Base-by-base conservation (phyloP, 2,888 invertebrate species). In the Metallyticus violacea region DNA sequence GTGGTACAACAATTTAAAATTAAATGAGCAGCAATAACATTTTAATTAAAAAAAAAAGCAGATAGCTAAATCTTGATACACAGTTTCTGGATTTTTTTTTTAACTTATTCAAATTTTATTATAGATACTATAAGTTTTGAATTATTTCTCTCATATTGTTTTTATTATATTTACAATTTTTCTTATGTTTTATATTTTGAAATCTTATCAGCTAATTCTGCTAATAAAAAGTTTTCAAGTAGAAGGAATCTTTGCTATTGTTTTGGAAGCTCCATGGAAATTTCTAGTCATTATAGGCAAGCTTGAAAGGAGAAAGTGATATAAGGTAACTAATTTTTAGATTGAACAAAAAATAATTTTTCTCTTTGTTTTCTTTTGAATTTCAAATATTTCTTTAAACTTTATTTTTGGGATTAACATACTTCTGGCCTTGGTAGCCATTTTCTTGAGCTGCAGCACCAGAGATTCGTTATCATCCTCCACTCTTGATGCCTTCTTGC, bases 381-480 rank as follows among this genome's bases (percentile, higher is more conserved):
- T 62, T 62, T 62, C 15, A n/a, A n/a, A n/a, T 15, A 3, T 62
- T 62, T 62, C 40, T 62, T 62, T n/a, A n/a, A n/a, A n/a, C 7
- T 40, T 81, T 25, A n/a, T n/a, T 25, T 26, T 22, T 25, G 22
- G 9, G 7, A 25, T 7, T 77, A 86, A 94, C 95, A 93, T 95
- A 96, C 95, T 95, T 95, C 95, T 94, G 93, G 96, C 95, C 93
- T 96, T 95, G 92, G 95, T 95, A 93, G 97, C 97, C 96, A 98
- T 96, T 95, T 98, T 98, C 95, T 98, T 97, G 93, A 99, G 95
- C 94, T 98, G 98, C 93, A 97, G 95, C 93, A 97, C 96, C 93
- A 98, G 94, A 90, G 97, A 97, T 93, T 99, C 99, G 94, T 99
- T 99, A 94, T 99, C 99, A 92, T 98, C 98, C 93, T 99, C 99